Evolutionary conservation across 2,113 vertebrate species (phyloP).

Genomic region (Rhineura floridana): DNA sequence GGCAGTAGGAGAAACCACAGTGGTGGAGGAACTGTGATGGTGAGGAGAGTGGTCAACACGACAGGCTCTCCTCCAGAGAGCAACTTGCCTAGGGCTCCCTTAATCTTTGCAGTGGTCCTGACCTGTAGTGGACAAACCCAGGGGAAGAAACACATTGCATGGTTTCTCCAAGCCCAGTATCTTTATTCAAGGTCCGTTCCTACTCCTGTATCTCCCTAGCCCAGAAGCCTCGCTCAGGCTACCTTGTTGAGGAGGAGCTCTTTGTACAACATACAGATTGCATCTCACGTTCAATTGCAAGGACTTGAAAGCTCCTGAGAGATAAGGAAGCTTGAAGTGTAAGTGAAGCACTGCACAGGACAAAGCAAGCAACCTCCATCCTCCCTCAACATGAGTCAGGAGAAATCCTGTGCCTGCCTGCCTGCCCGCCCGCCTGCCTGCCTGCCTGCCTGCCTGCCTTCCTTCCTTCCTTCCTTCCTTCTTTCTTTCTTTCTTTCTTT

Average conservation of each 20-base stretch:
- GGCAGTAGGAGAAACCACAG: too few relatives aligned
- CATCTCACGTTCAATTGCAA: slow-evolving; percentile 3
- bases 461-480: not conserved
- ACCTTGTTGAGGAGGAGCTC: not conserved
- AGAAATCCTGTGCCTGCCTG: slow-evolving; percentile 35
- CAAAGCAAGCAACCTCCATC: not conserved
- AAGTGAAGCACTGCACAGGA: not conserved
- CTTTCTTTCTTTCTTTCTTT: not conserved
- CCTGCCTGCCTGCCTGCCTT: not conserved
- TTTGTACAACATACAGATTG: not conserved
- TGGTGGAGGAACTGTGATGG: too few relatives aligned
- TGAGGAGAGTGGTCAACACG: too few relatives aligned
- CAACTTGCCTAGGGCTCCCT: too few relatives aligned
- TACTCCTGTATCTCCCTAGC: not conserved
- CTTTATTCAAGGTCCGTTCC: not conserved
- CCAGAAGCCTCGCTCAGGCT: not conserved
- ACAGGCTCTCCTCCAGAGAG: too few relatives aligned
- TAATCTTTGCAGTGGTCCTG: too few relatives aligned
- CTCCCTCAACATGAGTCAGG: slow-evolving; percentile 35
- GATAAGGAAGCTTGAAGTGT: not conserved
- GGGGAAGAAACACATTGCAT: not conserved
- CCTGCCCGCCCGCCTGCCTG: too few relatives aligned
- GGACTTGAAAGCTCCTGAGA: not conserved
- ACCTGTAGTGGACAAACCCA: too few relatives aligned
- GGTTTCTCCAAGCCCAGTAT: not conserved